Base-by-base conservation (phyloP, 2,888 invertebrate genomes). In the Torymus texanus region DNA sequence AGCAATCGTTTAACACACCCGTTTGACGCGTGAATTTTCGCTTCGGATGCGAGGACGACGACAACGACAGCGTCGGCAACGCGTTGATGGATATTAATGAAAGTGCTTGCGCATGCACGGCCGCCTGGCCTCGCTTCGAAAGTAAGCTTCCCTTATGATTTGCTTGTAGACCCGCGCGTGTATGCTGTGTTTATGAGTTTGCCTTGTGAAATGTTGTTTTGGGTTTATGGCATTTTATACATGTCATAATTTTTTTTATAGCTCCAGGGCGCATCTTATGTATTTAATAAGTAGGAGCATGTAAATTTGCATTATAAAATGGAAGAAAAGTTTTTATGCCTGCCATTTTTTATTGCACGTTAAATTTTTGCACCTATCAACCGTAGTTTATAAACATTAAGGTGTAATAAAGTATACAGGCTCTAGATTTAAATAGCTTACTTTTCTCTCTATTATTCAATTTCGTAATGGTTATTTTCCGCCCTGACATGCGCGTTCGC, bases 71-170 rank as follows among this genome's bases (percentile, higher is more conserved):
- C 41, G 41, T 41, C 62, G 58, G 70, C 58, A 51, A 65, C 50
- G 63, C 61, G 70, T 77, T 70, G 65, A 77, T 68, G 67, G 50
- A 71, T 65, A 77, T 65, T 73, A 79, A 82, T 73, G 77, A 82
- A 79, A 76, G 63, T 82, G 83, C 82, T 84, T 84, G 82, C 79
- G 78, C 83, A 81, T 81, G 82, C 79, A 82, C 81, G 78, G 83
- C 83, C 83, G 82, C 79, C 81, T 81, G 77, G 83, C 83, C 83
- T 83, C 72, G 82, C 83, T 82, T 83, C 68, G 70, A 56, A 73
- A 73, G 65, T 41, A 76, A 78, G 14, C 70, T 81, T 78, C 58
- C 79, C 75, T 83, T 82, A 75, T 82, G 51, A 81, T 83, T 82
- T 80, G 79, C 81, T 79, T 78, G 75, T 84, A 78, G 74, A 59